Evolutionary conservation across 2,888 invertebrate species (phyloP).

Genomic region (Caenorhabditis sp.): DNA sequence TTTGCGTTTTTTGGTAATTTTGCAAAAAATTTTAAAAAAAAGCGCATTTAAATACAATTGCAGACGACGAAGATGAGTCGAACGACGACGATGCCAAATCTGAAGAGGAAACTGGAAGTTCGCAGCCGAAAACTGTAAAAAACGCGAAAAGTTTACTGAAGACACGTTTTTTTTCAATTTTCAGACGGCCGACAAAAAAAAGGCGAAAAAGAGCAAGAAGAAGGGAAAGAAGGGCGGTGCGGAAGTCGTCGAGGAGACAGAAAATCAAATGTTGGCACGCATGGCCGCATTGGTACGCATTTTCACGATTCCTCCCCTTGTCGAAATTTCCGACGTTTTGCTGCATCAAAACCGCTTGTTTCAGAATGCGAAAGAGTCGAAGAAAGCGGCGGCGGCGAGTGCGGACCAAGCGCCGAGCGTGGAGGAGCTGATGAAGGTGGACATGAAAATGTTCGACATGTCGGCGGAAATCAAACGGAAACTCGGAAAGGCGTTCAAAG

Average conservation of each 20-base stretch:
- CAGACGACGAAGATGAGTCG: too few species aligned
- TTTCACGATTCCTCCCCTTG: too few species aligned
- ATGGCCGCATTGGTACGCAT: conserved; percentile 19
- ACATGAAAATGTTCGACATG: conserved; percentile 69
- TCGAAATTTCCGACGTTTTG: neutral
- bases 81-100: too few species aligned
- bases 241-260: conserved; percentile 28
- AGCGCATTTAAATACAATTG: too few species aligned
- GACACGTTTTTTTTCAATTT: neutral
- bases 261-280: conserved; percentile 43
- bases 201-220: conserved; percentile 42
- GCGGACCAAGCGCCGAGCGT: neutral
- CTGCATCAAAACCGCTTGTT: neutral
- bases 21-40: neutral
- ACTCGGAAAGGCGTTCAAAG: conserved; percentile 68
- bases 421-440: conserved; percentile 53
- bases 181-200: conserved; percentile 2
- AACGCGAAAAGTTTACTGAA: too few species aligned
- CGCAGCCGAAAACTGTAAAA: too few species aligned
- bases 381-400: neutral
- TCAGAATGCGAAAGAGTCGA: conserved; percentile 25
- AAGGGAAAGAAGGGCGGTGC: conserved; percentile 21
- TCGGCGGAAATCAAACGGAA: conserved; percentile 66
- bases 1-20: conserved; percentile 52
- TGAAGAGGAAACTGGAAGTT: too few species aligned